Percentiles rank a stretch among this genome's conserved stretches.
Conservation (phyloP, 2,113 vertebrate species). For the Rhinopomastus cyanomelas region DNA sequence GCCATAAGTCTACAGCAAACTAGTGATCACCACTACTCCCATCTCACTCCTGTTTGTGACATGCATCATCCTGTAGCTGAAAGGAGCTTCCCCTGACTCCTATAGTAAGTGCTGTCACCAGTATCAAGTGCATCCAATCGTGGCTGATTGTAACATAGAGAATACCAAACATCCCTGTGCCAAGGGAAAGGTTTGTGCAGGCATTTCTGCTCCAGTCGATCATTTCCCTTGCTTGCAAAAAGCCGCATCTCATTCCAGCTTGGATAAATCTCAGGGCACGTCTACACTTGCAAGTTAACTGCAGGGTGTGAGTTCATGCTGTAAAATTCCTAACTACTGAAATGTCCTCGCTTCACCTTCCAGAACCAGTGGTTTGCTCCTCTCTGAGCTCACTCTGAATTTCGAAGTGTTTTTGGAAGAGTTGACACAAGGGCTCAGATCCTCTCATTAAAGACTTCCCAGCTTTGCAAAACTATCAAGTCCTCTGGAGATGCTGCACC, state of each 20-base stretch:
- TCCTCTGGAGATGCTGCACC: background rate
- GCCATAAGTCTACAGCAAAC: background rate
- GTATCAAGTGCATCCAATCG: background rate
- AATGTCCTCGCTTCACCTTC: slow-evolving; percentile 30
- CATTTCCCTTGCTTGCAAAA: background rate
- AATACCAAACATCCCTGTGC: background rate
- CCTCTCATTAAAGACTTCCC: background rate
- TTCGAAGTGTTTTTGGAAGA: background rate
- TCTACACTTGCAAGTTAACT: background rate
- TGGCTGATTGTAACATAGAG: background rate
- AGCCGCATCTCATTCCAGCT: background rate
- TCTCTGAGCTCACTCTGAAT: background rate
- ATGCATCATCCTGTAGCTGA: fast-evolving
- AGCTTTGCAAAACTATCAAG: background rate
- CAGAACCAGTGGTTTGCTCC: background rate
- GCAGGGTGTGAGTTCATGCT: background rate
- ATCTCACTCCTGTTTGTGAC: background rate
- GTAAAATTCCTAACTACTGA: background rate
- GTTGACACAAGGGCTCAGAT: background rate
- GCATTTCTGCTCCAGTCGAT: background rate
- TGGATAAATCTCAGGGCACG: background rate
- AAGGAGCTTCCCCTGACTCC: background rate
- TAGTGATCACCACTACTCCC: background rate
- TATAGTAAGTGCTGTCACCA: background rate
- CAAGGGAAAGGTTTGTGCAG: background rate